Conservation (phyloP, 2,797 vertebrate species). For the Strix occidentalis region DNA sequence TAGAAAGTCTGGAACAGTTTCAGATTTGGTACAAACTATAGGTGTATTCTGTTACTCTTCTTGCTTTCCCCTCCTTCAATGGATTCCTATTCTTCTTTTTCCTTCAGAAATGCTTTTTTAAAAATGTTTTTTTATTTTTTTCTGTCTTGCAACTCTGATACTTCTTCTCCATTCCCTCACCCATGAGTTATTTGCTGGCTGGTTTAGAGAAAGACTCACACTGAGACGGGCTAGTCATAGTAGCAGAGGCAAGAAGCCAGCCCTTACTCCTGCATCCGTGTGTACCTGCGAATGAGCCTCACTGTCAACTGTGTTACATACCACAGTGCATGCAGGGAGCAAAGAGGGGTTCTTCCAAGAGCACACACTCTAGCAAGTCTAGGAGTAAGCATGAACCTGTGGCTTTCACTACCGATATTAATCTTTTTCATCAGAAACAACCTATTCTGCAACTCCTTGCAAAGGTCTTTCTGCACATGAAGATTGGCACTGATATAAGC, state of each 20-base stretch:
- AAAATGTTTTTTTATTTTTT: not conserved
- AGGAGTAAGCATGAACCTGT: not conserved
- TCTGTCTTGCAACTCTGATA: not conserved
- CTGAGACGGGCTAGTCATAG: not conserved
- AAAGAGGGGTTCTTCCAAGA: not conserved
- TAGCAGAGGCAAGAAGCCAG: not conserved
- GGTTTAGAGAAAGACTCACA: not conserved
- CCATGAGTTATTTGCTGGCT: not conserved
- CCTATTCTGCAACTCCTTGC: not conserved
- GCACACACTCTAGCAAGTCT: not conserved
- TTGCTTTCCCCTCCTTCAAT: not conserved
- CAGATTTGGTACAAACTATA: not conserved
- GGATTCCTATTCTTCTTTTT: not conserved
- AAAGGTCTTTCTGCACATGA: not conserved
- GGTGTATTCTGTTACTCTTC: not conserved
- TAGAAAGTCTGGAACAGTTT: not conserved
- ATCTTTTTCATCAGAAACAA: not conserved
- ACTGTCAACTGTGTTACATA: not conserved
- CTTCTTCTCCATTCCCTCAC: not conserved
- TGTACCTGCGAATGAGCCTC: not conserved
- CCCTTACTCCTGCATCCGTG: not conserved
- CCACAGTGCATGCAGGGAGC: rapidly evolving
- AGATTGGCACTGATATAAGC: not conserved
- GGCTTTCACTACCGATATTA: not conserved
- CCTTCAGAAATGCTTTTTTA: not conserved